Conservation (phyloP, 1,140 invertebrate genomes). For the Bombus balteatus region DNA sequence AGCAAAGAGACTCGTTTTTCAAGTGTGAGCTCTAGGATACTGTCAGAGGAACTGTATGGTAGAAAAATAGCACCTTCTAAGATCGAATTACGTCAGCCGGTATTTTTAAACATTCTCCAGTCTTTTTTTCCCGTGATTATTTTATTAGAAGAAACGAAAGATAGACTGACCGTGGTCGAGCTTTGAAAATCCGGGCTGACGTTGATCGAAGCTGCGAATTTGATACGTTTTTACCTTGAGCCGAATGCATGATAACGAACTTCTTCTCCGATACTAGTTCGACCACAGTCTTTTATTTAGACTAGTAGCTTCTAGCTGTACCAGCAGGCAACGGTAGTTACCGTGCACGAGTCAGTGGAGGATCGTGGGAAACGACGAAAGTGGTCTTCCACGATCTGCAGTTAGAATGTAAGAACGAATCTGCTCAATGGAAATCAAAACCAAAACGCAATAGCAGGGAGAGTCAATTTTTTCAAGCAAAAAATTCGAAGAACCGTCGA, state of each 20-base stretch:
- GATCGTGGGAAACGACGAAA: neutral
- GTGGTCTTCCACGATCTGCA: neutral
- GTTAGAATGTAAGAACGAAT: conserved; percentile 3
- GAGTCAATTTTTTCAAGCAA: neutral
- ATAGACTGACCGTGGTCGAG: neutral
- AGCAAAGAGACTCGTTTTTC: neutral
- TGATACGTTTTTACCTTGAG: conserved; percentile 29
- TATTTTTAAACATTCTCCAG: neutral
- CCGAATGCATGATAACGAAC: neutral
- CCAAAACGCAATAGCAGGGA: conserved; percentile 1
- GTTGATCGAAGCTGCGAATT: conserved; percentile 1
- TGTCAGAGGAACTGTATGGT: neutral
- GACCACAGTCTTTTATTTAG: neutral
- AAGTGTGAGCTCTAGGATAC: neutral
- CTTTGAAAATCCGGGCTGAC: neutral
- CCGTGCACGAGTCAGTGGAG: neutral
- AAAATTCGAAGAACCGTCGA: neutral
- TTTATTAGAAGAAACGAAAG: neutral
- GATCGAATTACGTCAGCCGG: neutral
- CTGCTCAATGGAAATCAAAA: conserved; percentile 43
- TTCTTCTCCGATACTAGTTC: neutral
- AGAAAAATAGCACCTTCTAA: neutral
- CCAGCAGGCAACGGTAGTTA: neutral
- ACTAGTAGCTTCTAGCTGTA: neutral
- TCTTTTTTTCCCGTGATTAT: neutral